Base-by-base conservation (phyloP, 2,888 invertebrate genomes). In the Hypselothyrea guttata region DNA sequence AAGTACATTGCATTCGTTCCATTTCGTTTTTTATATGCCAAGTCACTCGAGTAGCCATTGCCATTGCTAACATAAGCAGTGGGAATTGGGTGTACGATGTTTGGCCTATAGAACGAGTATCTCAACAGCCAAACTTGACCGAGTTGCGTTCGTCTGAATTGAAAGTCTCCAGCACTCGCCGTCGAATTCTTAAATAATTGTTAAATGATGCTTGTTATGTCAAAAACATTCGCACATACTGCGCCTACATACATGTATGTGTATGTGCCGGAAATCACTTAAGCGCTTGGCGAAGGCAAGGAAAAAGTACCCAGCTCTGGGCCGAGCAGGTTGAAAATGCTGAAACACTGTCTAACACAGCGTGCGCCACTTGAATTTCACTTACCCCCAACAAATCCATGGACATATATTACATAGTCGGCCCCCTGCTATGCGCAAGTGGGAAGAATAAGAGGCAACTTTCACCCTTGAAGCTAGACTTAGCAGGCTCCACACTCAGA, bases 181-280 rank as follows among this genome's bases (percentile, higher is more conserved):
- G 55, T 57, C 62, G 78, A 62, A 66, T 77, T 84, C 78, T 69
- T 74, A 78, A 78, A 78, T 81, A 81, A 81, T 85, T 85, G 86
- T 81, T 81, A 79, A 81, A 81, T 84, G 84, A 76, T 74, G 86
- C 81, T 81, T 81, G 74, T 83, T 83, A 83, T 73, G 84, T 83
- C 81, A 81, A 72, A 73, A 85, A 61, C 84, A 78, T 69, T 73
- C 66, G 45, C 75, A 71, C 31, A 28, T 18, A 62, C 22, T 22
- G 22, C 3, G 22, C 58, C 22, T 13, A n/a, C 41, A 12, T 30
- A 12, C 44, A 28, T 12, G 44, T 13, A 49, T 16, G 40, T 33
- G 40, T 33, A 15, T n/a, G 22, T 57, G 48, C 34, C 67, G 58
- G 61, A 73, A 78, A 76, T 83, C 81, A 81, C 81, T 81, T 83